Percentiles rank a stretch among this genome's conserved stretches.
phyloP scores from a whole-genome alignment of 2,888 invertebrate genomes.

The Troides helena region DNA sequence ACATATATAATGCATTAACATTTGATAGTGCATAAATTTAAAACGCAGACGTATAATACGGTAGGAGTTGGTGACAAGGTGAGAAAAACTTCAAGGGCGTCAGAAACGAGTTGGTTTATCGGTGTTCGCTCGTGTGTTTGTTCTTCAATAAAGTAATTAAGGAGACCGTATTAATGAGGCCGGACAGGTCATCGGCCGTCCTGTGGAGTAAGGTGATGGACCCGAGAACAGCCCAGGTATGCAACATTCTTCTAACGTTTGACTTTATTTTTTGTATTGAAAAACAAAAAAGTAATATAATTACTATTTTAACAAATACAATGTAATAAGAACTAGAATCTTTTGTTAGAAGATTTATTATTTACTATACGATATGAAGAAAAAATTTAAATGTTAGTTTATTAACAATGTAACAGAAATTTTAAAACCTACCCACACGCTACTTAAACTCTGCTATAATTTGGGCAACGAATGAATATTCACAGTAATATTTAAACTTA shows the following conservation, averaged over 20 bases:
- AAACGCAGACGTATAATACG: not conserved
- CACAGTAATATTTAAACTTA: slow-evolving; percentile 1
- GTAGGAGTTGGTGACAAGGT: not conserved
- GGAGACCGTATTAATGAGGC: slow-evolving; percentile 41
- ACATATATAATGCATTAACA: not conserved
- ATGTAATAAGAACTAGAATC: too few species aligned
- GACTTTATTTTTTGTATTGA: not conserved
- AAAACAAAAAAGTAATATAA: too few species aligned
- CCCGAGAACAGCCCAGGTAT: slow-evolving; percentile 26
- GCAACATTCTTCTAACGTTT: not conserved
- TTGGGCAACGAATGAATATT: slow-evolving; percentile 11
- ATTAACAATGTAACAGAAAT: not conserved
- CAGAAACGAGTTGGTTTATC: slow-evolving; percentile 20
- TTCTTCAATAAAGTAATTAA: slow-evolving; percentile 47
- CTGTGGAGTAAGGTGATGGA: slow-evolving; percentile 35
- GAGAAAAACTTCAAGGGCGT: slow-evolving; percentile 20
- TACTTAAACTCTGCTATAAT: slow-evolving; percentile 7
- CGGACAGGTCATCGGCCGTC: slow-evolving; percentile 33
- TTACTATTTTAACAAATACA: too few species aligned
- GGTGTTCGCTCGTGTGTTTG: slow-evolving; percentile 30
- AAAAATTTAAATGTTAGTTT: too few species aligned
- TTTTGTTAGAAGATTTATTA: too few species aligned
- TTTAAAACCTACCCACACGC: not conserved
- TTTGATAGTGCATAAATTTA: not conserved
- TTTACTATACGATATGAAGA: too few species aligned